Base-by-base conservation (phyloP, 2,797 vertebrate species). In the Nothura maculosa region DNA sequence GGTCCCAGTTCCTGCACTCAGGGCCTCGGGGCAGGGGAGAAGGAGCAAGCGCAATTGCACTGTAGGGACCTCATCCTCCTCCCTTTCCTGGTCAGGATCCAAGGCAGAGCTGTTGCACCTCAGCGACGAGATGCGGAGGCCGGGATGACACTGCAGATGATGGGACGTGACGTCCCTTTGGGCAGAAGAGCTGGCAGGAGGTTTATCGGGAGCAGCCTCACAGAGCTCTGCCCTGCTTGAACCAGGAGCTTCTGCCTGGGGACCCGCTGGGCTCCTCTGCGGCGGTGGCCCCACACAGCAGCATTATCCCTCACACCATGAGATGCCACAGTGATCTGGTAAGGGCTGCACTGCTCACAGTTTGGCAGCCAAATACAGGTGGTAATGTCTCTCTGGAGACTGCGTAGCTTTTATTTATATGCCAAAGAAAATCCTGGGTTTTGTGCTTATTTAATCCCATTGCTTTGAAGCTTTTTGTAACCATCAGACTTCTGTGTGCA, bases 401-500 rank as follows among this genome's bases (percentile, higher is more conserved):
- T 12, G 24, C 52, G 7, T 45, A 12, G 17, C 7, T 70, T 69
- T 76, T 72, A 72, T 76, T 67, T 70, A 3, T 58, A 24, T 12
- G 11, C 38, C 64, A 81, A 36, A 81, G 47, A 81, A 81, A 85
- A 48, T 3, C 19, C 9, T 45, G 52, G 24, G 10, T 80, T 92
- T 77, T 84, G 50, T 76, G 55, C 48, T 93, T 73, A 32, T 34
- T 84, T 77, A 3, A 1, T 62, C n/a, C 25, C n/a, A 38, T 55
- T 80, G 34, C 54, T 87, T 36, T 70, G 81, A 55, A 63, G 18
- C 32, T 80, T 85, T 81, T 63, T 88, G 36, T 30, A 72, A 20
- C 42, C 75, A 5, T 43, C 6, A 42, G 63, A 21, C 45, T 88
- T 85, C 48, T 30, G 19, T 48, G 45, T 21, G 27, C 9, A 67